These are phyloP conservation scores for Spea hammondii DNA, from an alignment of 2,797 vertebrate genomes.

Conservation along the genomic window DNA sequence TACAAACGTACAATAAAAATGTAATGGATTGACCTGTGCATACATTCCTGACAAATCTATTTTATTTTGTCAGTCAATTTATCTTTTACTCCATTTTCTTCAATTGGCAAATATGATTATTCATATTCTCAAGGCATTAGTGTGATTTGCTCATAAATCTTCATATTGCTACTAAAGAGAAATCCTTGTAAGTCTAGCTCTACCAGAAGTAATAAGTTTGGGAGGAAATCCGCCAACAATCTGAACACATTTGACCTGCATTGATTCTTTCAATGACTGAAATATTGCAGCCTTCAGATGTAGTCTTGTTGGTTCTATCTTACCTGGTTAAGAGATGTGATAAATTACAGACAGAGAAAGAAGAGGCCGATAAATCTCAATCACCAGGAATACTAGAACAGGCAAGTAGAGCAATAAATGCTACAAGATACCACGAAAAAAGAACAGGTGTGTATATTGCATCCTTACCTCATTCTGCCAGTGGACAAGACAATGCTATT, in stretches of 20 bases:
- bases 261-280: slow-evolving; percentile 51
- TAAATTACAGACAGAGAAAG: slow-evolving; percentile 49
- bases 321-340: slow-evolving; percentile 51
- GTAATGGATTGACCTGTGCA: neutral
- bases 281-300: slow-evolving; percentile 53
- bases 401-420: slow-evolving; percentile 45
- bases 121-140: slow-evolving; percentile 40
- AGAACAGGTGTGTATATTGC: slow-evolving; percentile 30
- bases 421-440: slow-evolving; percentile 38
- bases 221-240: slow-evolving; percentile 49
- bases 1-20: neutral
- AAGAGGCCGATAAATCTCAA: slow-evolving; percentile 47
- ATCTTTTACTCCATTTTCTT: slow-evolving; percentile 31
- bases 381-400: slow-evolving; percentile 45
- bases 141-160: slow-evolving; percentile 38
- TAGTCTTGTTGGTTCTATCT: slow-evolving; percentile 52
- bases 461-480: slow-evolving; percentile 6
- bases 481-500: too few relatives aligned
- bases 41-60: slow-evolving; percentile 16
- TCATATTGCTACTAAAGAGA: slow-evolving; percentile 31
- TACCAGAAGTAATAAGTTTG: slow-evolving; percentile 37
- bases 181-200: slow-evolving; percentile 31
- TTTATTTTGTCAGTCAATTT: slow-evolving; percentile 19
- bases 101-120: slow-evolving; percentile 39
- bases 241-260: slow-evolving; percentile 52